Percentiles rank a stretch among this genome's conserved stretches.
Conservation (phyloP, 2,113 vertebrate genomes). For the Protobothrops flavoviridis region DNA sequence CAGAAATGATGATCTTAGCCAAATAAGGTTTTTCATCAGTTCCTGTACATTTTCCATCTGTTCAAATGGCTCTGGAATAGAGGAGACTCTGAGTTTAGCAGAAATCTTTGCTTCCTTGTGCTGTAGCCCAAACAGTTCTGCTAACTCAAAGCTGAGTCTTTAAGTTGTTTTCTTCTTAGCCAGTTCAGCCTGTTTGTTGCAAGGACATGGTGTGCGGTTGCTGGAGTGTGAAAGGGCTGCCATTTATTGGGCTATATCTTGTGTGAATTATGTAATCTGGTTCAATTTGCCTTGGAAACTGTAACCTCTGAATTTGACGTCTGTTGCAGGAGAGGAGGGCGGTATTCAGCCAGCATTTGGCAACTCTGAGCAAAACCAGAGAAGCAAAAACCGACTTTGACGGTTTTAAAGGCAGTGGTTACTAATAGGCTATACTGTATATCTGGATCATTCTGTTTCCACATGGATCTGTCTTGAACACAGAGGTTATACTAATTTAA, state of each 20-base stretch:
- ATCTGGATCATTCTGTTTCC: not conserved
- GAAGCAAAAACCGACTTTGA: not conserved
- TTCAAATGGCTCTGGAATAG: not conserved
- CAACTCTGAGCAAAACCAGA: not conserved
- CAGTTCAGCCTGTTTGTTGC: not conserved
- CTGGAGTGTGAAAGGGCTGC: not conserved
- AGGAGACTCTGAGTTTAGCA: not conserved
- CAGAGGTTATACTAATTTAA: not conserved
- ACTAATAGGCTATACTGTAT: not conserved
- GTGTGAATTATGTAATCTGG: conserved; percentile 2
- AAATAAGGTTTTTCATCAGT: not conserved
- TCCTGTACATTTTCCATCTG: not conserved
- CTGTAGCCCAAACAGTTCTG: not conserved
- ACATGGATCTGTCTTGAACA: not conserved
- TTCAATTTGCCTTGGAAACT: not conserved
- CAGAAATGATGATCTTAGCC: not conserved
- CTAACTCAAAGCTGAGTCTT: not conserved
- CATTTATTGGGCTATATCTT: not conserved
- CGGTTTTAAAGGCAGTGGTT: not conserved
- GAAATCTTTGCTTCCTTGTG: not conserved
- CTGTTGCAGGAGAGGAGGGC: not conserved
- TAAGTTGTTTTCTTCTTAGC: not conserved
- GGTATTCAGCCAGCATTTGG: not conserved
- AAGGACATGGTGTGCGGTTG: not conserved
- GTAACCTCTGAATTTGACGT: not conserved